Evolutionary conservation across 2,797 vertebrate species (phyloP), one percentile per base, ranked within the genome.

Genomic region (Pseudochaenichthys georgianus): DNA sequence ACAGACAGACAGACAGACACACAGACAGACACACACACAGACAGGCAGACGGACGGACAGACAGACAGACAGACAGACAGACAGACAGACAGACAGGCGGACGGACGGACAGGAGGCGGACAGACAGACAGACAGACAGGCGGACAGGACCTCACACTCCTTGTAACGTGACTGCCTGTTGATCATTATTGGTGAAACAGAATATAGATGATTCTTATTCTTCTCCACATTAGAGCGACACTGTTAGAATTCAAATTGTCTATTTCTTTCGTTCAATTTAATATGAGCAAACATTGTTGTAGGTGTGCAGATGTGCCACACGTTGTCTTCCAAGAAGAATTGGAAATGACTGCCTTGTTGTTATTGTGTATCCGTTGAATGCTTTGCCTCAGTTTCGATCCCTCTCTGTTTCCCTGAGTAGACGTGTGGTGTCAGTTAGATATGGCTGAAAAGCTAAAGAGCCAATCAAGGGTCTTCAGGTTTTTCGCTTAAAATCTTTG

Each of bases 131-230:
- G 34, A 38, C 34, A 81, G 80, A 5, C 59, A 80, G 78, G n/a
- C 80, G 85, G 82, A 74, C 82, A 87, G 61, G 75, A 64, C 73
- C 65, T 75, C 64, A 54, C 73, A 59, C 67, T 70, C 12, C 61
- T 75, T 70, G 63, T 79, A 73, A 68, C 76, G 64, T 62, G 64
- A 60, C 52, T 79, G 59, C 55, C 45, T 64, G 67, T 71, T 82
- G 78, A 78, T 81, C 67, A 59, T 75, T 65, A 61, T 17, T 28
- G 28, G 28, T 28, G 28, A 28, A 5, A 28, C 28, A 28, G 28
- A 28, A 28, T 28, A 28, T 28, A 5, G 28, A 28, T 28, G 10
- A 50, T 53, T 21, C 23, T 23, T 41, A 9, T 42, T 64, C 8
- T 51, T 41, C 41, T 52, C 70, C 34, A 38, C 34, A 38, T 38